Percentiles rank a stretch among this genome's conserved stretches.
Evolutionary conservation across 2,797 vertebrate species (phyloP).

Genomic region (Philypnodon macrostomus): DNA sequence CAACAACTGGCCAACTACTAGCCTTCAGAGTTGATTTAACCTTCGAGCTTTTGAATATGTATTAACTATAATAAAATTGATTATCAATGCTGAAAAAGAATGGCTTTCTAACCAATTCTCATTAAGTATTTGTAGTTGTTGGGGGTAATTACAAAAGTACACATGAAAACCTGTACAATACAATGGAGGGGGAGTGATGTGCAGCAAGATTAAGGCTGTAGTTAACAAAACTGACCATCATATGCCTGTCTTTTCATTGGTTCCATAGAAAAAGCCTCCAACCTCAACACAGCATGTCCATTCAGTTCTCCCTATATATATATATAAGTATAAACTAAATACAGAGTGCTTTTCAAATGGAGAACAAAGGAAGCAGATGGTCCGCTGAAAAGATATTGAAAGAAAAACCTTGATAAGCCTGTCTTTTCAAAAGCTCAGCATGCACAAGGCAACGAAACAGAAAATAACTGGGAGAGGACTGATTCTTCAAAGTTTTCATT

Average conservation of each 20-base stretch:
- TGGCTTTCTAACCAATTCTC: too few relatives aligned
- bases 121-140: too few relatives aligned
- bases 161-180: too few relatives aligned
- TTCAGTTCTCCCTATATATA: not conserved
- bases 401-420: conserved; percentile 36
- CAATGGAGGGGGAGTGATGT: too few relatives aligned
- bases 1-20: too few relatives aligned
- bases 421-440: conserved; percentile 24
- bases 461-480: conserved; percentile 7
- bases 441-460: conserved; percentile 19
- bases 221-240: too few relatives aligned
- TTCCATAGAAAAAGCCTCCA: not conserved
- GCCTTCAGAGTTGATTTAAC: too few relatives aligned
- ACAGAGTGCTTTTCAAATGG: conserved; percentile 21
- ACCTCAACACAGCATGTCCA: conserved; percentile 10
- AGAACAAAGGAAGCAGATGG: conserved; percentile 13
- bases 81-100: too few relatives aligned
- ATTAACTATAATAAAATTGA: too few relatives aligned
- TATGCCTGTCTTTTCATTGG: not conserved
- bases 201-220: too few relatives aligned
- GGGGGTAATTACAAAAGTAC: too few relatives aligned
- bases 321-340: conserved; percentile 18
- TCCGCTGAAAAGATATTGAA: conserved; percentile 23
- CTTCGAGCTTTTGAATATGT: too few relatives aligned
- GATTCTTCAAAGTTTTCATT: conserved; percentile 21